phyloP scores from a whole-genome alignment of 2,797 vertebrate genomes.

The Sebastes hubbsi region DNA sequence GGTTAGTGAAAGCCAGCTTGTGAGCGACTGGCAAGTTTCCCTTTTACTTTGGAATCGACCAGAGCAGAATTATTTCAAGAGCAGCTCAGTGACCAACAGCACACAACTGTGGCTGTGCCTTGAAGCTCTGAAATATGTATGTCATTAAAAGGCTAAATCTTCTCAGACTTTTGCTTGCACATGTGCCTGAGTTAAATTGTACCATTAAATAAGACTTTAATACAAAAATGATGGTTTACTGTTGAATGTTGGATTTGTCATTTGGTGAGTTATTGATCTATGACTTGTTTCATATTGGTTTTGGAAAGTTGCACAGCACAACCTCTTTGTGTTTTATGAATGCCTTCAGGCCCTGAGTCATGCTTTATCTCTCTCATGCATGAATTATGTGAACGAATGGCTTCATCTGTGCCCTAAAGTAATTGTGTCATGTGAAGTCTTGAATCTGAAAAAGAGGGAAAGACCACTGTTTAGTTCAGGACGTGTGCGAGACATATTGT shows the following conservation, averaged over 20 bases:
- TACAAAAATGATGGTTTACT: neutral
- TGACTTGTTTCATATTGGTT: neutral
- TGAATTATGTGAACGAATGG: constrained; percentile 39
- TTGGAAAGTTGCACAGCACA: constrained; percentile 7
- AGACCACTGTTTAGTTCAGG: neutral
- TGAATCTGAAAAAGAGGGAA: neutral
- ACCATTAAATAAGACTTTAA: neutral
- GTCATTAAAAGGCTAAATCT: neutral
- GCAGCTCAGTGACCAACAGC: neutral
- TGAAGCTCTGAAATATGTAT: neutral
- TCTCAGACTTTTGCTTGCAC: neutral
- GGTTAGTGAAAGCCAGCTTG: neutral
- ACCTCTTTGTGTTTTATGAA: constrained; percentile 39
- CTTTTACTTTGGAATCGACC: neutral
- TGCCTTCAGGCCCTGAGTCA: constrained; percentile 38
- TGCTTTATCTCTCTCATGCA: constrained; percentile 46
- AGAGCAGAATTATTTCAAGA: neutral
- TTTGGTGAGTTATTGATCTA: constrained; percentile 10
- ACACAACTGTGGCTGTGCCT: neutral
- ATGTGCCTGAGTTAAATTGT: neutral
- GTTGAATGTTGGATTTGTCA: neutral
- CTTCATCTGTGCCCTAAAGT: constrained; percentile 31
- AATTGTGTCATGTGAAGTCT: constrained; percentile 39
- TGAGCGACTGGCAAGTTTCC: neutral
- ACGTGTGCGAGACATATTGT: neutral